Percentiles rank a stretch among this genome's conserved stretches.
These are phyloP conservation scores for Iguana delicatissima DNA, from an alignment of 2,797 vertebrate species.

Conservation along the genomic window DNA sequence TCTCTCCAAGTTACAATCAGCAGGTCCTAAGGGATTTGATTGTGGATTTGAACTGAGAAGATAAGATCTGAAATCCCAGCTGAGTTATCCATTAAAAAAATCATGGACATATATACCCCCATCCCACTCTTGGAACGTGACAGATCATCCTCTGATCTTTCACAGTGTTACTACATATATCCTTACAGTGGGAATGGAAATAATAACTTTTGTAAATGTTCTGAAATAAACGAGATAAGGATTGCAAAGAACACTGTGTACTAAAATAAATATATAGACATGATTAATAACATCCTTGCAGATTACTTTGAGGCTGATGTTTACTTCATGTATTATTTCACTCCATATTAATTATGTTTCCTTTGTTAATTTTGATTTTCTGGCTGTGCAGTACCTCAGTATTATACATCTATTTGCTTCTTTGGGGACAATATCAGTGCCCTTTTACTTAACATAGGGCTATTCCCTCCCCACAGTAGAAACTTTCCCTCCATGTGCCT, in stretches of 20 bases:
- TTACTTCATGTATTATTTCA: background rate
- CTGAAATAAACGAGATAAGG: slow-evolving; percentile 5
- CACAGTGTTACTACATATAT: background rate
- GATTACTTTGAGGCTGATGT: background rate
- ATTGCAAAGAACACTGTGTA: slow-evolving; percentile 4
- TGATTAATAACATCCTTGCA: slow-evolving; percentile 5
- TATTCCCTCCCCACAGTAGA: background rate
- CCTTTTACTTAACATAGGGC: background rate
- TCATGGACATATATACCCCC: background rate
- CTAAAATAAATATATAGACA: slow-evolving; percentile 9
- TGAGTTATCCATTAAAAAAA: slow-evolving; percentile 29
- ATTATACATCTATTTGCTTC: background rate
- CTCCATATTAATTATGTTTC: background rate
- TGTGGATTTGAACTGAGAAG: slow-evolving; percentile 7
- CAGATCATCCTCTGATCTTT: background rate
- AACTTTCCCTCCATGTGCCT: background rate
- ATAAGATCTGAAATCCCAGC: slow-evolving; percentile 17
- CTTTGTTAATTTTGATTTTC: background rate
- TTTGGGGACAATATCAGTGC: background rate
- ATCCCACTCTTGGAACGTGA: background rate
- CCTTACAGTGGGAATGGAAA: background rate
- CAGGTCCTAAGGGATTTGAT: background rate
- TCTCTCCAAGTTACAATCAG: background rate
- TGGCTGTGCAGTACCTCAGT: background rate
- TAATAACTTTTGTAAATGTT: slow-evolving; percentile 2